Evolutionary conservation across 2,113 vertebrate genomes (phyloP).

Genomic region (Thunnus maccoyii): DNA sequence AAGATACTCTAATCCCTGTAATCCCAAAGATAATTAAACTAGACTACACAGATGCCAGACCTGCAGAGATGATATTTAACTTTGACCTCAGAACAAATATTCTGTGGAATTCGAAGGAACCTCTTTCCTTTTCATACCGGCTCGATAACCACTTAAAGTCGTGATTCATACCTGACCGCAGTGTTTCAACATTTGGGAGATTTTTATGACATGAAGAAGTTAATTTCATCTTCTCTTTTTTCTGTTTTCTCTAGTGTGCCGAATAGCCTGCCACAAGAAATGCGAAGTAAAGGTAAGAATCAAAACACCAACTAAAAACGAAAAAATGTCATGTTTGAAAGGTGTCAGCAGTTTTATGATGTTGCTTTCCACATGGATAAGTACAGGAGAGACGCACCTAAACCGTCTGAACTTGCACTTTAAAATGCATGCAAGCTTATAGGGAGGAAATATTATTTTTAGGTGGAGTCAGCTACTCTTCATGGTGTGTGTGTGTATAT

Average conservation of each 20-base stretch:
- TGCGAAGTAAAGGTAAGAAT: slow-evolving; percentile 94
- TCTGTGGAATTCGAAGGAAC: slow-evolving; percentile 48
- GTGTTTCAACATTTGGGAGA: slow-evolving; percentile 37
- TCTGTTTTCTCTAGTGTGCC: slow-evolving; percentile 86
- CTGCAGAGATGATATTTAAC: slow-evolving; percentile 67
- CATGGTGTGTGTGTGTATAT: slow-evolving; percentile 14
- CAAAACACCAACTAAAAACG: neutral
- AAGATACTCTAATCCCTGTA: neutral
- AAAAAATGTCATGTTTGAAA: neutral
- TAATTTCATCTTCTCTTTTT: slow-evolving; percentile 29
- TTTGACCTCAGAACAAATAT: slow-evolving; percentile 71
- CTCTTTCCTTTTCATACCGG: slow-evolving; percentile 46
- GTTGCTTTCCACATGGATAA: neutral
- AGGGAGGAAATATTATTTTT: slow-evolving; percentile 52
- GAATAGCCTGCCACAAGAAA: slow-evolving; percentile 92
- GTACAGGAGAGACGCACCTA: neutral
- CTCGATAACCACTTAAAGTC: slow-evolving; percentile 29
- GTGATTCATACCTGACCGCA: slow-evolving; percentile 33
- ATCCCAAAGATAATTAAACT: neutral
- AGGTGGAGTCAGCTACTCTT: slow-evolving; percentile 49
- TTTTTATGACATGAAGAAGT: slow-evolving; percentile 44
- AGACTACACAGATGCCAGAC: neutral
- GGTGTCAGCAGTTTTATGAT: too few species aligned
- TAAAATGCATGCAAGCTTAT: slow-evolving; percentile 49
- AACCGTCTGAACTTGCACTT: neutral